Evolutionary conservation across 1,140 invertebrate species (phyloP), one percentile per base, ranked within the genome.

Genomic region (Muscidifurax raptorellus): DNA sequence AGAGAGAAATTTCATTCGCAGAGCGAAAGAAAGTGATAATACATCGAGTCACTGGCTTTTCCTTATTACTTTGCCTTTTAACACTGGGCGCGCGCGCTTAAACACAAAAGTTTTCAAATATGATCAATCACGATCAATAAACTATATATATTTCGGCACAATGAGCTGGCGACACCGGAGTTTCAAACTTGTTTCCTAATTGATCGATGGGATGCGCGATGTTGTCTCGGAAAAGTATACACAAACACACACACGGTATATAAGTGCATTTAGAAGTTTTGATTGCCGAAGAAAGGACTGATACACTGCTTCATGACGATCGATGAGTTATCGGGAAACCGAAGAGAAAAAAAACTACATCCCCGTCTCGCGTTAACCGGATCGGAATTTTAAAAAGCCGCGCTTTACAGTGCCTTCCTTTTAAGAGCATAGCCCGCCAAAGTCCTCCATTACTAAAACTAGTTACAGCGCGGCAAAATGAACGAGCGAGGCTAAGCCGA

Each of bases 241-340:
- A 5, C 2, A 52, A 1, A n/a, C n/a, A n/a, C n/a, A n/a, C n/a
- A n/a, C n/a, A n/a, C n/a, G n/a, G n/a, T n/a, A n/a, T n/a, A n/a
- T n/a, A n/a, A 67, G 22, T 69, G 10, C 30, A 52, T 72, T 72
- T 27, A 28, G 36, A 81, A 81, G 66, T 81, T 81, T 30, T 81
- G 30, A 71, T 81, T 72, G 40, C 22, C 18, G 18, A 40, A 40
- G 36, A 40, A 40, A 40, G 36, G 7, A 40, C 36, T n/a, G n/a
- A n/a, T n/a, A n/a, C n/a, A n/a, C n/a, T n/a, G n/a, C n/a, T n/a
- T n/a, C n/a, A n/a, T n/a, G n/a, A n/a, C n/a, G n/a, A n/a, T n/a
- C n/a, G n/a, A n/a, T n/a, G n/a, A n/a, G n/a, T n/a, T n/a, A n/a
- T n/a, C n/a, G n/a, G n/a, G n/a, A 47, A 12, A 47, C 44, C 44